Conservation (phyloP, 1,140 invertebrate species). For the Bombus balteatus region DNA sequence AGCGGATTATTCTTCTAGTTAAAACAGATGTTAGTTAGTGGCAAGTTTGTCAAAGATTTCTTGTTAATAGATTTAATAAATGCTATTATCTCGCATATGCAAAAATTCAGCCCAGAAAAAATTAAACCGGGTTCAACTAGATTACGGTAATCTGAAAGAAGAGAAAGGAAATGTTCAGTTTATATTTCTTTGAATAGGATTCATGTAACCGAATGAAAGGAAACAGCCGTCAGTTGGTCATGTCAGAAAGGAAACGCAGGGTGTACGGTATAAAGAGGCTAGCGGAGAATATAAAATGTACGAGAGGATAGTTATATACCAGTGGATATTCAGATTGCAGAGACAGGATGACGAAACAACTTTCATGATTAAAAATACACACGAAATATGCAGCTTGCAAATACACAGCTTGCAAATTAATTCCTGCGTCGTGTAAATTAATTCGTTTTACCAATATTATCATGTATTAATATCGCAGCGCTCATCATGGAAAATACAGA, state of each 20-base stretch:
- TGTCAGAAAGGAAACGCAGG: background rate
- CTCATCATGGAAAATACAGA: background rate
- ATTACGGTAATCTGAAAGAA: background rate
- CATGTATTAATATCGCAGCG: background rate
- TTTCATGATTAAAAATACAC: background rate
- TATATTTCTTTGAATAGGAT: background rate
- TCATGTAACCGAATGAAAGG: background rate
- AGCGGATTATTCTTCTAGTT: background rate
- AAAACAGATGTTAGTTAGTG: background rate
- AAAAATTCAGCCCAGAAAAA: too few relatives aligned
- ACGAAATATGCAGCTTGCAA: background rate
- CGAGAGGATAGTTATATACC: background rate
- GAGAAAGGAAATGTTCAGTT: background rate
- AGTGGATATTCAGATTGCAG: background rate
- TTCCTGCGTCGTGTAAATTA: too few relatives aligned
- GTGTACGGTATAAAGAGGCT: background rate
- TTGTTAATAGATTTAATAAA: too few relatives aligned
- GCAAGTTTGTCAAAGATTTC: too few relatives aligned
- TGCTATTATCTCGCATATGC: too few relatives aligned
- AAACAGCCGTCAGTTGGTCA: background rate
- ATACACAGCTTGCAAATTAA: too few relatives aligned
- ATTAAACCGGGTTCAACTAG: background rate
- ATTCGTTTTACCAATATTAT: background rate
- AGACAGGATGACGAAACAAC: background rate
- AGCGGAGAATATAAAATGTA: constrained; percentile 13